phyloP scores from a whole-genome alignment of 2,888 invertebrate genomes.

The Serripes groenlandicus region DNA sequence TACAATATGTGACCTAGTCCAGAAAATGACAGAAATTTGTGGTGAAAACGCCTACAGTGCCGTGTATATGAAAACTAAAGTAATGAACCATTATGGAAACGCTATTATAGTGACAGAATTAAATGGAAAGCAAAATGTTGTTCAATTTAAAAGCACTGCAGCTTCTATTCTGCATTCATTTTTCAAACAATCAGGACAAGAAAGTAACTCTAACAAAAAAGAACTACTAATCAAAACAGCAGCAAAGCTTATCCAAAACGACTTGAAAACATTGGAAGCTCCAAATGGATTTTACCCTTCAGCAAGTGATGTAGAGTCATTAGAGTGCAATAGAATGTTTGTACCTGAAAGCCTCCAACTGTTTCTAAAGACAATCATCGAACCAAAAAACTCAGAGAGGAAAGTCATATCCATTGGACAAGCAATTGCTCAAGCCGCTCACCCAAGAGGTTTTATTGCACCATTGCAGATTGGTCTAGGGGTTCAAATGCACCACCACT shows the following conservation, averaged over 20 bases:
- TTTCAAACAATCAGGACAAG: slow-evolving; percentile 30
- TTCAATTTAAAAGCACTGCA: slow-evolving; percentile 59
- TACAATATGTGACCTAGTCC: slow-evolving; percentile 40
- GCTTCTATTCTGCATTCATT: slow-evolving; percentile 49
- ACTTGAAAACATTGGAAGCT: slow-evolving; percentile 60
- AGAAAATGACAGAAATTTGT: slow-evolving; percentile 35
- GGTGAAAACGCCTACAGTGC: slow-evolving; percentile 30
- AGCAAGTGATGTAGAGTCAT: slow-evolving; percentile 14
- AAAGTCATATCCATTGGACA: background rate
- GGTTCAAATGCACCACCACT: background rate
- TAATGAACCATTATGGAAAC: slow-evolving; percentile 44
- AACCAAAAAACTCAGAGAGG: background rate
- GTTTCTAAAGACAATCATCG: background rate
- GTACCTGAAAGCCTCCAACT: background rate
- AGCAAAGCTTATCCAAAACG: slow-evolving; percentile 67
- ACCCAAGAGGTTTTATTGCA: background rate
- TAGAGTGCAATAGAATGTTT: slow-evolving; percentile 65
- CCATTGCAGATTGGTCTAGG: background rate
- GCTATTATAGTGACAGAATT: slow-evolving; percentile 56
- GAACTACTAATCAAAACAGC: slow-evolving; percentile 60
- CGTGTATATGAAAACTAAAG: slow-evolving; percentile 7
- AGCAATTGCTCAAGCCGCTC: background rate
- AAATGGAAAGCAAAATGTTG: slow-evolving; percentile 60
- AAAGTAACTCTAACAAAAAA: slow-evolving; percentile 44
- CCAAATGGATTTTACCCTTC: slow-evolving; percentile 28